These are phyloP conservation scores for Pardalotus punctatus DNA, from an alignment of 2,113 vertebrate species.

Conservation along the genomic window DNA sequence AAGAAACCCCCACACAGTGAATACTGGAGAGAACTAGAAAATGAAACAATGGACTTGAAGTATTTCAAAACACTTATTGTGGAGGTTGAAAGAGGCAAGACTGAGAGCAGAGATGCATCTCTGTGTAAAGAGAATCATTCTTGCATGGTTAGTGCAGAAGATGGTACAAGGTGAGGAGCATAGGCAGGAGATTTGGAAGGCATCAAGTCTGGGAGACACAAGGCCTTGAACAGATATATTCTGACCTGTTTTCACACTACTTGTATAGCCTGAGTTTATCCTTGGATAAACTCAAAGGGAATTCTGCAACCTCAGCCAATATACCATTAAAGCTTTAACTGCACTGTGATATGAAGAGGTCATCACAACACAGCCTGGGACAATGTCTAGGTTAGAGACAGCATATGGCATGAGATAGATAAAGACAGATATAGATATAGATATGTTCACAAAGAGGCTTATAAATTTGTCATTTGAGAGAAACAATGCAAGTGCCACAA, in stretches of 20 bases:
- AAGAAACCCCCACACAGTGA: background rate
- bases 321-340: background rate
- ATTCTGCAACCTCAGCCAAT: background rate
- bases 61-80: background rate
- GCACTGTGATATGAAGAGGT: background rate
- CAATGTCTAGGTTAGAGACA: background rate
- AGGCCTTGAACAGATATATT: background rate
- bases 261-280: background rate
- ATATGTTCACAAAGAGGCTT: background rate
- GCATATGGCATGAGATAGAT: background rate
- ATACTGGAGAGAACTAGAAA: background rate
- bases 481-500: background rate
- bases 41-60: background rate
- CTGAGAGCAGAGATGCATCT: background rate
- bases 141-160: background rate
- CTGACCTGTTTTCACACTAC: background rate
- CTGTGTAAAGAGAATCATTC: background rate
- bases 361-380: background rate
- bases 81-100: background rate
- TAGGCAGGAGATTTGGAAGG: background rate
- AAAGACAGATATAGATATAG: background rate
- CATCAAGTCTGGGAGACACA: background rate
- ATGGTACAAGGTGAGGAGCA: background rate
- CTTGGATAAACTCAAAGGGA: background rate
- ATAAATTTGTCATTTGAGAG: background rate